These are phyloP conservation scores for Alectura lathami DNA, from an alignment of 2,113 vertebrate genomes.

Conservation along the genomic window DNA sequence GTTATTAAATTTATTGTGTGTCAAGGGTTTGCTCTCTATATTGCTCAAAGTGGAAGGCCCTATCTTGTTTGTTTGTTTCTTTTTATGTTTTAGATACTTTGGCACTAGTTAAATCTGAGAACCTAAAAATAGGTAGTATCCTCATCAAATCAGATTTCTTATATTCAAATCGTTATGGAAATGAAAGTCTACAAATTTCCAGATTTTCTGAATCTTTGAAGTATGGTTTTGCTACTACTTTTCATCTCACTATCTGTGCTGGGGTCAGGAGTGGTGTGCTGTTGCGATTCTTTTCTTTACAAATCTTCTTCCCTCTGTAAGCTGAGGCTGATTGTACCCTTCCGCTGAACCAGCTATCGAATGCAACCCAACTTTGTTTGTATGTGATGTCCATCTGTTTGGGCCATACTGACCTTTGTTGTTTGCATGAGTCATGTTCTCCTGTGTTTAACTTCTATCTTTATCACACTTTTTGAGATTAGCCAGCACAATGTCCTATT, in stretches of 20 bases:
- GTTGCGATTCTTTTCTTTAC: background rate
- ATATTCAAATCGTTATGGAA: background rate
- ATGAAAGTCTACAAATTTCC: background rate
- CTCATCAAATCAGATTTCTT: background rate
- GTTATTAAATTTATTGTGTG: background rate
- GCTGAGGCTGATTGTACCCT: background rate
- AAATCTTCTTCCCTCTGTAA: background rate
- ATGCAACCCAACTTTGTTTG: background rate
- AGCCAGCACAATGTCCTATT: background rate
- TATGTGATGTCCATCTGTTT: background rate
- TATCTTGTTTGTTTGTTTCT: background rate
- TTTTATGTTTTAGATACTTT: background rate
- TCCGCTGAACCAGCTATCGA: background rate
- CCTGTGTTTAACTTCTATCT: constrained; percentile 18
- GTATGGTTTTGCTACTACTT: background rate
- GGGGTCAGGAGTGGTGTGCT: background rate
- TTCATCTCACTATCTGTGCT: background rate
- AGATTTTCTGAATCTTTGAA: background rate
- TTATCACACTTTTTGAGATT: background rate
- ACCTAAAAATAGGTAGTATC: background rate
- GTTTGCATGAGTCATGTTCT: background rate
- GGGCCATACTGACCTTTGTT: constrained; percentile 21
- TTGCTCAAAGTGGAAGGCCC: background rate
- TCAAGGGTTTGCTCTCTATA: background rate
- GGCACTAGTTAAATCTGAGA: background rate